Percentiles rank a stretch among this genome's conserved stretches.
Conservation (phyloP, 2,797 vertebrate genomes). For the Premnoplex brunnescens region DNA sequence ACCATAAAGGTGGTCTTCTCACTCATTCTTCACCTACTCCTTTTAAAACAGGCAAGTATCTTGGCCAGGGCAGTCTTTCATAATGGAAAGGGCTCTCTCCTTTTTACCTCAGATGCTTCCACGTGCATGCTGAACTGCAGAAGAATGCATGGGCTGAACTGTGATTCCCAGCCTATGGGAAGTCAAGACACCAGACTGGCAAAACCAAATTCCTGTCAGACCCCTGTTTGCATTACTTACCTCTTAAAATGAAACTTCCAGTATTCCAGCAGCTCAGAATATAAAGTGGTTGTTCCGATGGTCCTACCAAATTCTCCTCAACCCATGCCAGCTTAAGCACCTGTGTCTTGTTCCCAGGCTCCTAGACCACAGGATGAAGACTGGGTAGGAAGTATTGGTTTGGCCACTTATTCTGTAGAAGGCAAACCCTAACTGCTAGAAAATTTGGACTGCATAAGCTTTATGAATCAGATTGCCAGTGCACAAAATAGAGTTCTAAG, state of each 20-base stretch:
- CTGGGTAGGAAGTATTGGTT: background rate
- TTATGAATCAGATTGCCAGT: background rate
- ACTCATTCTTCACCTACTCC: background rate
- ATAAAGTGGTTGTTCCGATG: background rate
- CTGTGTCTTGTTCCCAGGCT: background rate
- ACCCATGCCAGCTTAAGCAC: background rate
- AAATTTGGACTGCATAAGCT: background rate
- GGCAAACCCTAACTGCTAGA: background rate
- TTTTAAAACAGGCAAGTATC: background rate
- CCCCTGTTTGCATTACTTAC: background rate
- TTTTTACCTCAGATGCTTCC: background rate
- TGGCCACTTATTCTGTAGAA: background rate
- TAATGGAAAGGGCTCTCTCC: background rate
- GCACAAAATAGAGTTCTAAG: background rate
- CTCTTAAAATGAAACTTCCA: background rate
- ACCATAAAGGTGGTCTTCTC: background rate
- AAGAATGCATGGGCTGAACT: rapidly evolving
- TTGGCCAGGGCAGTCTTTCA: background rate
- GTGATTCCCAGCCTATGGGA: background rate
- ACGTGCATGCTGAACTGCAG: background rate
- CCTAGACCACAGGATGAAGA: background rate
- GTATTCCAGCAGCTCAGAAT: background rate
- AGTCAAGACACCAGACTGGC: background rate
- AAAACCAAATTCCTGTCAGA: background rate
- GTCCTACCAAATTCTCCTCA: background rate